Conservation (phyloP, 2,797 vertebrate species). For the Limnodromus scolopaceus region DNA sequence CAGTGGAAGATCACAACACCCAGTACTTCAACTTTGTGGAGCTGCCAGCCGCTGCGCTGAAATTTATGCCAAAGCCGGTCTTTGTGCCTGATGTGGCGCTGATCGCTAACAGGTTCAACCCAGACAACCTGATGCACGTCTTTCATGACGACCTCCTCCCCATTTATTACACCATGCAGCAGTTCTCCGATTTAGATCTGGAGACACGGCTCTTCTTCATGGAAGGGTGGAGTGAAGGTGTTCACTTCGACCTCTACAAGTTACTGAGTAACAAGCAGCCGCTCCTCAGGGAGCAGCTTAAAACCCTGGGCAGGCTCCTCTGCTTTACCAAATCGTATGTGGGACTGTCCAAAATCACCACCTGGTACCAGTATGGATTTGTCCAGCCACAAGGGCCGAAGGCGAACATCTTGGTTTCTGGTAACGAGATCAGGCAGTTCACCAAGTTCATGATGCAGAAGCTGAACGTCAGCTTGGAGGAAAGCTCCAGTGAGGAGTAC, state of each 20-base stretch:
- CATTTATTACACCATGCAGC: conserved; percentile 95
- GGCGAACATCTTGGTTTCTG: conserved; percentile 95
- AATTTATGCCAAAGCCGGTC: conserved; percentile 94
- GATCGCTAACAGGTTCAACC: conserved; percentile 95
- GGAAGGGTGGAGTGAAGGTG: conserved; percentile 95
- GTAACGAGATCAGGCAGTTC: conserved; percentile 94
- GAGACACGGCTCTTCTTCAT: conserved; percentile 94
- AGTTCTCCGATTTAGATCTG: conserved; percentile 89
- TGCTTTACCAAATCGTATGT: conserved; percentile 96
- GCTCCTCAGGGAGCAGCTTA: conserved; percentile 91
- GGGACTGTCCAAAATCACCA: conserved; percentile 95
- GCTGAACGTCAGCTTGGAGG: conserved; percentile 85
- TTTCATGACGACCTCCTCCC: conserved; percentile 97
- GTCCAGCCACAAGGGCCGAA: conserved; percentile 97
- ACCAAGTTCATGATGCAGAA: conserved; percentile 84
- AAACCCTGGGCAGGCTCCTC: conserved; percentile 91
- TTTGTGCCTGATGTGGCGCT: conserved; percentile 95
- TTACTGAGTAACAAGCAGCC: conserved; percentile 95
- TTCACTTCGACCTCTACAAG: conserved; percentile 93
- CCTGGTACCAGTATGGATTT: conserved; percentile 99
- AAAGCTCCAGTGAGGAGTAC: conserved; percentile 83
- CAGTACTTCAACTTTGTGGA: conserved; percentile 99
- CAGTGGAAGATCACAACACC: conserved; percentile 97
- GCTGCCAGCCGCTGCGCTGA: conserved; percentile 90
- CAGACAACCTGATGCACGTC: conserved; percentile 97